Percentiles rank a stretch among this genome's conserved stretches.
Conservation (phyloP, 2,113 vertebrate species). For the Bombycilla garrulus region DNA sequence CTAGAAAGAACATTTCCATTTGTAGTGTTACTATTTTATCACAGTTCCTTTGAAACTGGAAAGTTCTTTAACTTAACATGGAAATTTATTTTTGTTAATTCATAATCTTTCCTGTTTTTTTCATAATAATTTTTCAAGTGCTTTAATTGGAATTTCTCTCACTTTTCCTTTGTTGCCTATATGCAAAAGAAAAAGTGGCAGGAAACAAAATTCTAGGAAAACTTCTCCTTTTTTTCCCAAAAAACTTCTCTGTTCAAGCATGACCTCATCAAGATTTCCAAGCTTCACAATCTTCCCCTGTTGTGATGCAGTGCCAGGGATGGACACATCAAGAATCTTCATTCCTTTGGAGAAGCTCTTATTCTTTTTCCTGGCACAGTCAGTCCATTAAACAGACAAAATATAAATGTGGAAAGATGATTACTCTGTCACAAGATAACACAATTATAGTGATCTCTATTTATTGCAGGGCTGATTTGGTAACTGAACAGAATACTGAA, state of each 20-base stretch:
- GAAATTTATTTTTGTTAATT: neutral
- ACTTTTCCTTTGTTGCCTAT: neutral
- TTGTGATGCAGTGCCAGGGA: neutral
- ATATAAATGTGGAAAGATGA: neutral
- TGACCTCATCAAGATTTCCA: conserved; percentile 31
- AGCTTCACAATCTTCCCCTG: neutral
- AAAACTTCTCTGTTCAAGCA: neutral
- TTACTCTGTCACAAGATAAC: conserved; percentile 16
- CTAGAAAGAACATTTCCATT: neutral
- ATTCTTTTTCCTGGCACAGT: conserved; percentile 13
- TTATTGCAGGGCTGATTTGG: neutral
- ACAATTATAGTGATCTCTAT: neutral
- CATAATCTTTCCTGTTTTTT: neutral
- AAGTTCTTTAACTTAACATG: neutral
- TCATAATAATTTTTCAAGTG: neutral
- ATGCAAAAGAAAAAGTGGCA: neutral
- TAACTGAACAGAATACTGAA: neutral
- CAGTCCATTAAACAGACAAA: neutral
- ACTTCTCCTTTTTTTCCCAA: neutral
- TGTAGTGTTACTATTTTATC: neutral
- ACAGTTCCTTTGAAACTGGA: neutral
- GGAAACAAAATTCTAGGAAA: neutral
- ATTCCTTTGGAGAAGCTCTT: neutral
- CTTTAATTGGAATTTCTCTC: neutral
- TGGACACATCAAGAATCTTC: neutral